Base-by-base conservation (phyloP, 2,888 invertebrate species). In the Athetis lepigone region DNA sequence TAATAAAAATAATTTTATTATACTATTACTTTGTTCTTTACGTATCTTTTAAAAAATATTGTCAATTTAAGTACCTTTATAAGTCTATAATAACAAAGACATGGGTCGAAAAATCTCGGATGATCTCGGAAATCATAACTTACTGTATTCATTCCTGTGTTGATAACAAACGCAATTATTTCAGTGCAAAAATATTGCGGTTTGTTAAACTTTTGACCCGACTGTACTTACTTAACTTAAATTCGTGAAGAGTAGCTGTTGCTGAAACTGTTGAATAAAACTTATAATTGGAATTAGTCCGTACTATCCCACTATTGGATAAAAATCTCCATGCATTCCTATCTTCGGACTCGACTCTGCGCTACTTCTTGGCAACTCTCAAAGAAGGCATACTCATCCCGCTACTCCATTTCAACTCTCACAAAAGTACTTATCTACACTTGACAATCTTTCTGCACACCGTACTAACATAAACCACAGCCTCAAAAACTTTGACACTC, bases 401-500 rank as follows among this genome's bases (percentile, higher is more conserved):
- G 4, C n/a, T n/a, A n/a, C n/a, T n/a, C n/a, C n/a, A 33, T 13
- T 33, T 33, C 4, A 33, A 33, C 13, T 13, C 11, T 11, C 11
- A 29, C 33, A 11, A 33, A 33, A 33, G 29, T 11, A 33, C n/a
- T n/a, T n/a, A n/a, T n/a, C n/a, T n/a, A n/a, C 3, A 11, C 13
- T 33, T 19, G 23, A 3, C 18, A 18, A 43, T 50, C 23, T 25
- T 29, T 19, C 29, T 23, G 19, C n/a, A 23, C 42, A 33, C 25
- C 19, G 7, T 33, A 33, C 16, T 33, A 13, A 33, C 33, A 33
- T 33, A 39, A 64, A 49, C 13, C 2, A 52, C 55, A 64, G 6
- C 36, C 50, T 49, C 57, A 45, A 40, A 69, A 72, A 72, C 54
- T 75, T 75, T 36, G 16, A 51, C 51, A 43, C 58, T 70, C 46